Evolutionary conservation across 2,888 invertebrate genomes (phyloP).

Genomic region (Nemurella pictetii): DNA sequence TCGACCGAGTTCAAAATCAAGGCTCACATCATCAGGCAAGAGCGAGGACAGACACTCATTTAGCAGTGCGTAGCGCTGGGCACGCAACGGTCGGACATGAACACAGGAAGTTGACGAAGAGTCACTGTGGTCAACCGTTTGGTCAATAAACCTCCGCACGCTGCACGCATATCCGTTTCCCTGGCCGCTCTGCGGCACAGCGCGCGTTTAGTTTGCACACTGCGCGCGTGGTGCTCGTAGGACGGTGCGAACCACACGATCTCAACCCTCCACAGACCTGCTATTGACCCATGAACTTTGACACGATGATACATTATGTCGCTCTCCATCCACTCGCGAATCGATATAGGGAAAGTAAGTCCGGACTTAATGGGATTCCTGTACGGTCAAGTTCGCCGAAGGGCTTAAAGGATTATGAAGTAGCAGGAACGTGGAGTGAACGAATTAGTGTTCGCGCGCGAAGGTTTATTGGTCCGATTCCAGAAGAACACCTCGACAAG

Average conservation of each 20-base stretch:
- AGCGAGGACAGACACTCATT: not conserved
- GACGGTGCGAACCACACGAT: no score
- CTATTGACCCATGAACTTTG: not conserved
- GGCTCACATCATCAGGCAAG: no score
- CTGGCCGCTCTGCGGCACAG: not conserved
- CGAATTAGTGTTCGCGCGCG: not conserved
- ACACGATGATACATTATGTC: not conserved
- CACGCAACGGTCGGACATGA: not conserved
- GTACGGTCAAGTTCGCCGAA: not conserved
- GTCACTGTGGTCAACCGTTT: not conserved
- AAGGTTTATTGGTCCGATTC: not conserved
- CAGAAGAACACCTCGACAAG: not conserved
- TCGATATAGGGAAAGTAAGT: not conserved
- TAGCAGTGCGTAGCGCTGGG: not conserved
- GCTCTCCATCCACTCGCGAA: not conserved
- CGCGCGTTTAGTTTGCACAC: no score
- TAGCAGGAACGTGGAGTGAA: not conserved
- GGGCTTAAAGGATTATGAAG: not conserved
- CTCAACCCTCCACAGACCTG: not conserved
- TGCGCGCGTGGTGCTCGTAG: not conserved
- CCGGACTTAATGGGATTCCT: not conserved
- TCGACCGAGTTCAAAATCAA: not conserved
- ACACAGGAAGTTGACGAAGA: not conserved
- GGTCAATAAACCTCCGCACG: not conserved
- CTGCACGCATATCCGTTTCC: conserved; percentile 6